Evolutionary conservation across 1,140 invertebrate species (phyloP).

Genomic region (Trichonephila inaurata): DNA sequence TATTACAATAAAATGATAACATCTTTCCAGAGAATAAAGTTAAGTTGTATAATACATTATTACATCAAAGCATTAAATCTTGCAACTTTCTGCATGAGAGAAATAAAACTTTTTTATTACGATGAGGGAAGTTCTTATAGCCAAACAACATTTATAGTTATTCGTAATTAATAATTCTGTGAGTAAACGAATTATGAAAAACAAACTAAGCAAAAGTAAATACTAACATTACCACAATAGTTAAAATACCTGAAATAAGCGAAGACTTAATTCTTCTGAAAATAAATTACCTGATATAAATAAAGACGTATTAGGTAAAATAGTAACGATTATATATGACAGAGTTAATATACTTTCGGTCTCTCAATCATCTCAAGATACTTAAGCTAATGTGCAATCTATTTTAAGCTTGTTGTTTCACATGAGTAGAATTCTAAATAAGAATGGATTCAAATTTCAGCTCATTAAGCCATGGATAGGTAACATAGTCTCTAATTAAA

Average conservation of each 20-base stretch:
- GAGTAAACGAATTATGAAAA: too few species aligned
- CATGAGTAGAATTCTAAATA: background rate
- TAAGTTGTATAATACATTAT: too few species aligned
- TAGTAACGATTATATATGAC: background rate
- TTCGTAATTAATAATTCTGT: too few species aligned
- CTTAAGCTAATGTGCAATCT: background rate
- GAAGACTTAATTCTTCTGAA: background rate
- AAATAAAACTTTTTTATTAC: too few species aligned
- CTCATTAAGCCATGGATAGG: background rate
- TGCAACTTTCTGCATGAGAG: too few species aligned
- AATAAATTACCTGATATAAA: background rate
- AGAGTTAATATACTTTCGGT: background rate
- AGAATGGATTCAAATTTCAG: background rate
- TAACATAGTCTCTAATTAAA: background rate
- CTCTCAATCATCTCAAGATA: background rate
- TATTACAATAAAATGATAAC: too few species aligned
- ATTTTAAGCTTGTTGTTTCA: background rate
- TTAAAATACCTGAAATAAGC: background rate
- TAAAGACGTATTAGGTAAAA: background rate
- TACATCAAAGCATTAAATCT: too few species aligned
- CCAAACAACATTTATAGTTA: too few species aligned
- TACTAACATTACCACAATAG: background rate
- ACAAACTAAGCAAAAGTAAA: background rate
- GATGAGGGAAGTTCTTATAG: too few species aligned
- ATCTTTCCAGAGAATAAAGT: too few species aligned